Evolutionary conservation across 2,888 invertebrate genomes (phyloP).

Genomic region (Actias luna): DNA sequence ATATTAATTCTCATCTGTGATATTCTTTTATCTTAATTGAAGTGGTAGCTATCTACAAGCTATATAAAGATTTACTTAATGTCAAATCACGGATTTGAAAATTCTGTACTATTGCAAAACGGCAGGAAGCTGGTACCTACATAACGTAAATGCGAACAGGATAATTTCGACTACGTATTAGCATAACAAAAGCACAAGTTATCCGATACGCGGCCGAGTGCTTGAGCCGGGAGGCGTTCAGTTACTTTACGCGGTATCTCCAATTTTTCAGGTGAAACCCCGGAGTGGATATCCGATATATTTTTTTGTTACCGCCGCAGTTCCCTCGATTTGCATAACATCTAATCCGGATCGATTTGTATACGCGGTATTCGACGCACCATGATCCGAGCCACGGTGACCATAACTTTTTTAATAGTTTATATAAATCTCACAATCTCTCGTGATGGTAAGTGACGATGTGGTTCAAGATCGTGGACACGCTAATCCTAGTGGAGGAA

Average conservation of each 20-base stretch:
- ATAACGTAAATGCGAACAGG: conserved; percentile 50
- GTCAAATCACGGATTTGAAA: background rate
- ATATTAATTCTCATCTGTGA: too few species aligned
- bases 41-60: too few species aligned
- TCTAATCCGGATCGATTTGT: conserved; percentile 1
- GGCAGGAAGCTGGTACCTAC: background rate
- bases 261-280: conserved; percentile 59
- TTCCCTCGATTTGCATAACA: conserved; percentile 8
- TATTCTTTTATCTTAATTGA: too few species aligned
- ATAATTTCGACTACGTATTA: conserved; percentile 69
- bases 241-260: conserved; percentile 49
- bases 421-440: too few species aligned
- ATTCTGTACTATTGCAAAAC: background rate
- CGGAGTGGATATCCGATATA: conserved; percentile 51
- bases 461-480: too few species aligned
- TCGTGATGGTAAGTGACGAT: too few species aligned
- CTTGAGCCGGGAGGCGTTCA: conserved; percentile 19
- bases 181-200: conserved; percentile 76
- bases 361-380: background rate
- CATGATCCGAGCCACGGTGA: background rate
- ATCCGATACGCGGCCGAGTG: conserved; percentile 62
- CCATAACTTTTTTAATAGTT: too few species aligned
- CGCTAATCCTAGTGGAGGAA: too few species aligned
- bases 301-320: conserved; percentile 31
- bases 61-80: too few species aligned